phyloP scores from a whole-genome alignment of 92 coral and sea anemone genomes.

The Phenganax stokvisi region DNA sequence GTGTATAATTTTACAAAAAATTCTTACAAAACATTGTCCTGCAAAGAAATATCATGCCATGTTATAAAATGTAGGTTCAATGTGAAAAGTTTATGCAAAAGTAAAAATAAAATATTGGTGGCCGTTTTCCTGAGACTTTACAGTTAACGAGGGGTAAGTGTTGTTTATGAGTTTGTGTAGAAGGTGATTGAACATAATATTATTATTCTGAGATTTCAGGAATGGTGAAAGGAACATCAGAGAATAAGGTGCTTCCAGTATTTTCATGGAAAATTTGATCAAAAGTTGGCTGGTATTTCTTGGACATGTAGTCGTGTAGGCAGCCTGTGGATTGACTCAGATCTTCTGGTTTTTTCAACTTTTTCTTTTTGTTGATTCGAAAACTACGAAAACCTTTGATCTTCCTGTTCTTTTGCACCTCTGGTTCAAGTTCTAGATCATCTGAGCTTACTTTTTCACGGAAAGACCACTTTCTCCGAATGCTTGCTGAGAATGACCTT shows the following conservation, averaged over 20 bases:
- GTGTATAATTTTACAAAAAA: too few relatives aligned
- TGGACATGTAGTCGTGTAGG: not conserved
- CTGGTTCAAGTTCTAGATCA: conserved; percentile 6
- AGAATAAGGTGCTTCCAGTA: conserved; percentile 8
- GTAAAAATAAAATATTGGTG: too few relatives aligned
- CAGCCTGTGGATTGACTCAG: not conserved
- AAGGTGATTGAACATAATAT: not conserved
- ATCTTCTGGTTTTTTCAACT: not conserved
- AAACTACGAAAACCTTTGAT: conserved; percentile 29
- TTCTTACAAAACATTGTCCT: too few relatives aligned
- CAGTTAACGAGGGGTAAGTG: too few relatives aligned
- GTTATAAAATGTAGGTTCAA: too few relatives aligned
- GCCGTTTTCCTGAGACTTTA: too few relatives aligned
- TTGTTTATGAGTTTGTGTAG: not conserved
- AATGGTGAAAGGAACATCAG: conserved; percentile 35
- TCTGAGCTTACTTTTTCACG: conserved; percentile 4
- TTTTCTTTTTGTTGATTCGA: conserved; percentile 10
- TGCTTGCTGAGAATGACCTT: conserved; percentile 29
- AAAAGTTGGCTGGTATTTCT: conserved; percentile 3
- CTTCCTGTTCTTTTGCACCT: conserved; percentile 5
- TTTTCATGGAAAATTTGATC: conserved; percentile 33
- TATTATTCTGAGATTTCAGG: conserved; percentile 23
- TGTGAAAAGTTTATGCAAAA: too few relatives aligned
- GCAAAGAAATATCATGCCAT: too few relatives aligned
- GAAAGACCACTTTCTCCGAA: conserved; percentile 31